Evolutionary conservation across 1,140 invertebrate species (phyloP).

Genomic region (Galleria mellonella): DNA sequence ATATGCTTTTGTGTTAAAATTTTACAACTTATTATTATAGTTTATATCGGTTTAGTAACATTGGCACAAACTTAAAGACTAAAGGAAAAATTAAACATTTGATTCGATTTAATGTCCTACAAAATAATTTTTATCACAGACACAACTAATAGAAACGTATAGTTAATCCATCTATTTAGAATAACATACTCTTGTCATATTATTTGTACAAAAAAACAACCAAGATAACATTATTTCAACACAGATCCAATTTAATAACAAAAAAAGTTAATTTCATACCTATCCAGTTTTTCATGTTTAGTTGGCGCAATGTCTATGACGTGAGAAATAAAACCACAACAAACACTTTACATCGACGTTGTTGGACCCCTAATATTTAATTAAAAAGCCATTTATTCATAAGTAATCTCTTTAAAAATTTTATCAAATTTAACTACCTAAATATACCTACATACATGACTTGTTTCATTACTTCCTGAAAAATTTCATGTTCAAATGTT

Average conservation of each 20-base stretch:
- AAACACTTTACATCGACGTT: constrained; percentile 28
- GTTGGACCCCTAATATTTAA: constrained; percentile 67
- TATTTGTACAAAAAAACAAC: constrained; percentile 9
- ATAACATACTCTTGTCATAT: constrained; percentile 1
- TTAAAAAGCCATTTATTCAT: constrained; percentile 67
- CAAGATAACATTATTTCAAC: constrained; percentile 9
- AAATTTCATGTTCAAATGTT: constrained; percentile 52
- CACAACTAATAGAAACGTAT: constrained; percentile 8
- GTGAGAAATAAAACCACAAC: constrained; percentile 20
- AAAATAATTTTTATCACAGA: constrained; percentile 8
- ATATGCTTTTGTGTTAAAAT: neutral
- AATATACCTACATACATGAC: constrained; percentile 44
- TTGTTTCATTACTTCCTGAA: constrained; percentile 34
- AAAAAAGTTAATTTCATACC: too few relatives aligned
- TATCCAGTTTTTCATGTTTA: too few relatives aligned
- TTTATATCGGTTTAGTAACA: too few relatives aligned
- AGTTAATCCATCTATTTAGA: neutral
- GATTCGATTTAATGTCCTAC: neutral
- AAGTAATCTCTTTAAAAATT: constrained; percentile 69
- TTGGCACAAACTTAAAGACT: neutral
- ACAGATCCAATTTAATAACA: too few relatives aligned
- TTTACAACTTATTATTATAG: neutral
- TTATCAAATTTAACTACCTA: constrained; percentile 68
- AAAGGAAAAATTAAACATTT: too few relatives aligned
- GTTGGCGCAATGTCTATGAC: neutral